These are phyloP conservation scores for Lysandra coridon DNA, from an alignment of 2,888 invertebrate genomes.

Conservation along the genomic window DNA sequence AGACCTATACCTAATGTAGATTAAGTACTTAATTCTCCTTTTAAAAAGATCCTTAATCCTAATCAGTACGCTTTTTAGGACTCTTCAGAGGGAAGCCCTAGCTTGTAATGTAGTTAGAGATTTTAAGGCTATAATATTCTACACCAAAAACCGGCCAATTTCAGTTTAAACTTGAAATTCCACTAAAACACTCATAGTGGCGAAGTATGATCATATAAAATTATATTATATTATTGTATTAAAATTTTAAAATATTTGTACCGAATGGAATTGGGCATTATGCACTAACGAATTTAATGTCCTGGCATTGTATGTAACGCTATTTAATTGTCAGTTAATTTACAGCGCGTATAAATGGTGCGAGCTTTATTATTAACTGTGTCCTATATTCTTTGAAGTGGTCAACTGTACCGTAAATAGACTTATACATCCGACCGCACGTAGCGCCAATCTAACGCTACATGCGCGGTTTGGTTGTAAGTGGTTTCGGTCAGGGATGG, in stretches of 20 bases:
- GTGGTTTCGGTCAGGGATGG: background rate
- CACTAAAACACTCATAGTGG: too few species aligned
- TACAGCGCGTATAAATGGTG: slow-evolving; percentile 29
- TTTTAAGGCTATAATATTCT: too few species aligned
- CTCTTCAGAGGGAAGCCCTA: too few species aligned
- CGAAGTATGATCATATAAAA: too few species aligned
- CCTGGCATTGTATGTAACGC: background rate
- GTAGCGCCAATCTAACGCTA: slow-evolving; percentile 7
- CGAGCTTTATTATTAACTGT: slow-evolving; percentile 33
- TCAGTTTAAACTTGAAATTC: too few species aligned
- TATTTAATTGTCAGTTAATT: slow-evolving; percentile 33
- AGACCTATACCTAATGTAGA: too few species aligned
- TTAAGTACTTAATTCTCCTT: too few species aligned
- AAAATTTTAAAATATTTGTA: background rate
- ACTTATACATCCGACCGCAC: slow-evolving; percentile 21
- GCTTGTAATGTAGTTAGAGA: too few species aligned
- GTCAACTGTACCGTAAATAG: slow-evolving; percentile 47
- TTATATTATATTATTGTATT: too few species aligned
- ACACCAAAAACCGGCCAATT: too few species aligned
- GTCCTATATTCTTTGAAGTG: slow-evolving; percentile 46
- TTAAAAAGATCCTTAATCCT: too few species aligned
- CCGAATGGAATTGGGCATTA: background rate
- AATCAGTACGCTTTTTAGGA: too few species aligned
- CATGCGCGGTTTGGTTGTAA: slow-evolving; percentile 21
- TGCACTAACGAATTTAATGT: background rate